A percentile compares a stretch with the other conserved stretches of the same genome.
These are phyloP conservation scores for Rhynchophorus ferrugineus DNA, from an alignment of 1,140 invertebrate species.

Conservation along the genomic window DNA sequence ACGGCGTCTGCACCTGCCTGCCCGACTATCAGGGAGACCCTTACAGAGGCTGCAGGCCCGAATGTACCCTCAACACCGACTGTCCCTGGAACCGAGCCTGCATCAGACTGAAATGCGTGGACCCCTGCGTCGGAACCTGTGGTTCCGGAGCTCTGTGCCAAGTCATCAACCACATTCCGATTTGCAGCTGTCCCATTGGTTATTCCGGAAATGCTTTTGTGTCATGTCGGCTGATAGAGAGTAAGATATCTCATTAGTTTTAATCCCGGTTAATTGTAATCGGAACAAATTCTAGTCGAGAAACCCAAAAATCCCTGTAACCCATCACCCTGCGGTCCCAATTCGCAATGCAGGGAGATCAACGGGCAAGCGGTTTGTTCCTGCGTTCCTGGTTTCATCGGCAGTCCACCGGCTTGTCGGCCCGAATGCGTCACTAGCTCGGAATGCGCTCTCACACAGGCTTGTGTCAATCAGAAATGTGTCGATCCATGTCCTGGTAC, in stretches of 20 bases:
- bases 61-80: slow-evolving; percentile 63
- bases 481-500: slow-evolving; percentile 53
- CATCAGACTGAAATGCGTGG: slow-evolving; percentile 58
- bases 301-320: slow-evolving; percentile 36
- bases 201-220: slow-evolving; percentile 59
- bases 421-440: slow-evolving; percentile 56
- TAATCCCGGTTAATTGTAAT: no score
- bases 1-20: slow-evolving; percentile 65
- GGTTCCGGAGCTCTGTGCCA: slow-evolving; percentile 59
- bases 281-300: no score
- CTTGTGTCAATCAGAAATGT: slow-evolving; percentile 57
- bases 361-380: slow-evolving; percentile 50
- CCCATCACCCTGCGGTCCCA: slow-evolving; percentile 50
- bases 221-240: slow-evolving; percentile 48
- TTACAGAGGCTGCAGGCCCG: slow-evolving; percentile 64
- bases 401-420: slow-evolving; percentile 45
- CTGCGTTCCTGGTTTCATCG: slow-evolving; percentile 45
- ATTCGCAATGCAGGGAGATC: slow-evolving; percentile 50
- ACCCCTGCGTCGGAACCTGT: slow-evolving; percentile 64
- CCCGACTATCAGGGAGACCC: slow-evolving; percentile 71
- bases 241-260: no score
- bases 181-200: slow-evolving; percentile 53
- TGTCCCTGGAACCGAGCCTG: slow-evolving; percentile 60
- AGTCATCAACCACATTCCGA: slow-evolving; percentile 56
- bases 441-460: slow-evolving; percentile 53